Base-by-base conservation (phyloP, 2,888 invertebrate species). In the Callinectes sapidus region DNA sequence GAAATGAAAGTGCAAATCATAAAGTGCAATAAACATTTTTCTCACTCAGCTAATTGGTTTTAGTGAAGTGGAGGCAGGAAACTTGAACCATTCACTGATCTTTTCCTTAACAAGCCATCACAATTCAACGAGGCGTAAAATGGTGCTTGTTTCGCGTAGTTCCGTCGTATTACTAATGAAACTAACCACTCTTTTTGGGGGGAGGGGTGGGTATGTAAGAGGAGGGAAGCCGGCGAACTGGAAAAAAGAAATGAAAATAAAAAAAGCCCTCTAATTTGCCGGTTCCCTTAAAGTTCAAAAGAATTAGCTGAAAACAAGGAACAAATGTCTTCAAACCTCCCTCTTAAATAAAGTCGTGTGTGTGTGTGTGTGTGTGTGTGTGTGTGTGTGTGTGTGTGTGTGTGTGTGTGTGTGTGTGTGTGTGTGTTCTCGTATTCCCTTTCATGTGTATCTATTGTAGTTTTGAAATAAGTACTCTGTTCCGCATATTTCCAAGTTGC, bases 361-460 rank as follows among this genome's bases (percentile, higher is more conserved):
- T 71, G 71, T 71, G 71, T 71, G 71, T 71, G 71, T 71, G 71
- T 71, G 71, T 71, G 71, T 71, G 71, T 71, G 71, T 71, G 71
- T n/a, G 71, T 71, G 71, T 77, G 71, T 77, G 71, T 28, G 71
- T 77, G 71, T 28, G 71, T 28, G 71, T 77, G 28, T 28, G 71
- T 28, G 71, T 77, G 71, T 28, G 71, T 28, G 28, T 77, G 71
- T 28, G 71, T 77, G 71, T 77, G 71, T 28, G 71, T 77, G 71
- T 28, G 71, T 28, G 71, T 77, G 28, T 28, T 77, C 71, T 77
- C 71, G 28, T 28, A 77, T 77, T 71, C 71, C 71, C 71, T 71
- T 77, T 77, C 71, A 77, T 77, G 71, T 77, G 2, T 28, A 10
- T 13, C 13, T n/a, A 10, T 77, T 77, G 10, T 23, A 13, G 71